These are phyloP conservation scores for Nematopogon swammerdamellus DNA, from an alignment of 2,888 invertebrate species.

Conservation along the genomic window DNA sequence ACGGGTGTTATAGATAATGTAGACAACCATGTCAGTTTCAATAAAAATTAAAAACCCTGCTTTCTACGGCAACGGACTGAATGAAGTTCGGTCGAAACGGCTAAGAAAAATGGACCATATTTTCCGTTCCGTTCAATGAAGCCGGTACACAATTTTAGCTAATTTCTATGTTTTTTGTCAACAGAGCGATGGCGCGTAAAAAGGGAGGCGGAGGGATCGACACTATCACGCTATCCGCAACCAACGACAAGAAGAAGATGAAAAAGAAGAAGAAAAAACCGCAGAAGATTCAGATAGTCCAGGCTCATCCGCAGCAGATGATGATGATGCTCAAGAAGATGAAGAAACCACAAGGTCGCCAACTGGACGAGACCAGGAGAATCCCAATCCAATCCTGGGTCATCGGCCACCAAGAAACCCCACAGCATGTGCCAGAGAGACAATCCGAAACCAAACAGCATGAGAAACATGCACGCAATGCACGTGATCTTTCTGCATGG, in stretches of 20 bases:
- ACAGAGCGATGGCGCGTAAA: slow-evolving; percentile 12
- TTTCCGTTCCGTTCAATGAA: no score
- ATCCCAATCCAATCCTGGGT: slow-evolving; percentile 31
- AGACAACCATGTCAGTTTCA: no score
- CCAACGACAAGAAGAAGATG: slow-evolving; percentile 28
- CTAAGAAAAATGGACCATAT: no score
- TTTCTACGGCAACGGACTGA: no score
- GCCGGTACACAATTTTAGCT: no score
- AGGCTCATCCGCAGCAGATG: slow-evolving; percentile 16
- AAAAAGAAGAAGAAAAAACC: slow-evolving; percentile 42
- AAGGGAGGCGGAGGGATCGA: slow-evolving; percentile 29
- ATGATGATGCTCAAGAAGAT: slow-evolving; percentile 26
- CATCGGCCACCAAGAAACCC: slow-evolving; percentile 20
- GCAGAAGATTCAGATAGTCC: slow-evolving; percentile 36
- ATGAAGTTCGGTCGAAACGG: no score
- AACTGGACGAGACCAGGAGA: slow-evolving; percentile 17
- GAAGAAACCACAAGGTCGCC: slow-evolving; percentile 31
- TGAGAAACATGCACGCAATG: background rate
- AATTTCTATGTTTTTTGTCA: no score
- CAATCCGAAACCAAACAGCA: slow-evolving; percentile 2
- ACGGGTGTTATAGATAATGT: no score
- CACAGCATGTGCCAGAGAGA: background rate
- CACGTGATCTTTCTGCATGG: background rate
- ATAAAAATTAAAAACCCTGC: no score
- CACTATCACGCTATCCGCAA: slow-evolving; percentile 38